These are phyloP conservation scores for Gasterosteus nipponicus DNA, from an alignment of 2,113 vertebrate species.

Conservation along the genomic window DNA sequence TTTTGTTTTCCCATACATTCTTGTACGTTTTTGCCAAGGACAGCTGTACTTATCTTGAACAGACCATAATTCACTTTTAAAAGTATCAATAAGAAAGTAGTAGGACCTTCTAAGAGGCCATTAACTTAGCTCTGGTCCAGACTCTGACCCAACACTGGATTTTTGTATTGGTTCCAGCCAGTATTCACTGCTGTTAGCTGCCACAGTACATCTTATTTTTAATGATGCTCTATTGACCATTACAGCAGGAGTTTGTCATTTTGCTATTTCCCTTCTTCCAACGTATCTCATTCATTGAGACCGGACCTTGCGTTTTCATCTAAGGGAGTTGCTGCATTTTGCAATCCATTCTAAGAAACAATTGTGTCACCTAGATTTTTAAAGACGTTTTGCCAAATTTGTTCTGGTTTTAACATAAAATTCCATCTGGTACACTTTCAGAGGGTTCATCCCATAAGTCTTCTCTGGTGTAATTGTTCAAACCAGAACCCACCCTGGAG, in stretches of 20 bases:
- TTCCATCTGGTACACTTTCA: neutral
- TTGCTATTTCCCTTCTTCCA: neutral
- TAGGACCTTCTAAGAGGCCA: neutral
- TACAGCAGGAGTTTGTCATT: conserved; percentile 2
- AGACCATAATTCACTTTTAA: neutral
- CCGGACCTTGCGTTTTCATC: neutral
- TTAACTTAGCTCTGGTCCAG: neutral
- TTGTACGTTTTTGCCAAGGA: neutral
- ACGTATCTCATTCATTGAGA: neutral
- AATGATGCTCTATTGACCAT: conserved; percentile 19
- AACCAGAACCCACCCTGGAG: neutral
- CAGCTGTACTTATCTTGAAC: neutral
- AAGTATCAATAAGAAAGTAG: conserved; percentile 12
- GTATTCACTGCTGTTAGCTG: conserved; percentile 34
- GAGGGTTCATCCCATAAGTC: neutral
- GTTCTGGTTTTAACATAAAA: neutral
- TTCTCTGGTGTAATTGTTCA: neutral
- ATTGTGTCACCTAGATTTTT: neutral
- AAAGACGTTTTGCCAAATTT: neutral
- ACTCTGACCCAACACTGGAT: conserved; percentile 14
- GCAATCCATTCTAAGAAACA: neutral
- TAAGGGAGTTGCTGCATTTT: neutral
- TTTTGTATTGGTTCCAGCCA: conserved; percentile 24
- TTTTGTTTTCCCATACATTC: neutral
- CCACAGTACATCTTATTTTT: conserved; percentile 29